Evolutionary conservation across 1,140 invertebrate species (phyloP).

Genomic region (Nixonia krombeini): DNA sequence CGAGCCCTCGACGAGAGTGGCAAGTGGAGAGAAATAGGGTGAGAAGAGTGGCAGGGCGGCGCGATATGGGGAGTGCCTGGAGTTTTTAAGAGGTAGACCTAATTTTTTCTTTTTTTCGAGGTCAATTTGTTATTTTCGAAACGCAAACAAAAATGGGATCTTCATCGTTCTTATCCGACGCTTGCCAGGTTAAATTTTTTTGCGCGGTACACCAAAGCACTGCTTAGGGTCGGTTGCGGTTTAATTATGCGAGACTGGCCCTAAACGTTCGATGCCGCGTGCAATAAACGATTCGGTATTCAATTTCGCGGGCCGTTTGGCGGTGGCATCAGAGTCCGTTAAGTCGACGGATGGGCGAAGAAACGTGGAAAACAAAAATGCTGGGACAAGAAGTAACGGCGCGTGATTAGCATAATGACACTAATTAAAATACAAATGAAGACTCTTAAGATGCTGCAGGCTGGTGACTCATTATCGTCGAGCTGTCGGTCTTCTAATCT

Average conservation of each 20-base stretch:
- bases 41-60: conserved; percentile 18
- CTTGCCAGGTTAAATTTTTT: no score
- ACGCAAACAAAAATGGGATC: neutral
- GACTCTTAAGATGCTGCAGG: conserved; percentile 63
- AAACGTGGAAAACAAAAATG: conserved; percentile 61
- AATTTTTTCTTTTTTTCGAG: conserved; percentile 30
- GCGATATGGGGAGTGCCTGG: conserved; percentile 26
- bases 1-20: conserved; percentile 44
- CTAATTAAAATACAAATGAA: conserved; percentile 74
- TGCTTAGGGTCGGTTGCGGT: no score
- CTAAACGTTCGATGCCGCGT: conserved; percentile 22
- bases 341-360: conserved; percentile 37
- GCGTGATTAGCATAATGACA: conserved; percentile 73
- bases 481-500: conserved; percentile 48
- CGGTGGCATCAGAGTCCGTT: conserved; percentile 28
- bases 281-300: conserved; percentile 41
- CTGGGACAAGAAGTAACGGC: conserved; percentile 65
- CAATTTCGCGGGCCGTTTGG: conserved; percentile 42
- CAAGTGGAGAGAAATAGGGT: conserved; percentile 44
- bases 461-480: conserved; percentile 68
- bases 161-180: no score
- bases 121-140: conserved; percentile 5
- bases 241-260: conserved; percentile 12
- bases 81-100: conserved; percentile 33
- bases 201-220: no score